Percentiles rank a stretch among this genome's conserved stretches.
Evolutionary conservation across 2,113 vertebrate species (phyloP).

Genomic region (Lophura nycthemera): DNA sequence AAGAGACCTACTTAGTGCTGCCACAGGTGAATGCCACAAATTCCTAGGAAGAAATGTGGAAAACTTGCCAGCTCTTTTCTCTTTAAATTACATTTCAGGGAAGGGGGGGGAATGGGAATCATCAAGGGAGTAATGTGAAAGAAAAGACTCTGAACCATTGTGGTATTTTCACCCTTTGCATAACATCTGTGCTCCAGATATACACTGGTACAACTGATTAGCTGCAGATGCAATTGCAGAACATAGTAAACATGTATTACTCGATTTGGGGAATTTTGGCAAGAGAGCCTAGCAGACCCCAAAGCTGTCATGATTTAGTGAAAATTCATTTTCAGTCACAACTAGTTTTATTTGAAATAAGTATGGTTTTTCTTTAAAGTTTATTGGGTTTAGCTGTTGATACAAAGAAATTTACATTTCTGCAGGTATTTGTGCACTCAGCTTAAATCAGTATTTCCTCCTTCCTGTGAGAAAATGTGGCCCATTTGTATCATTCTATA

Average conservation of each 20-base stretch:
- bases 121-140: slow-evolving; percentile 6
- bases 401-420: not conserved
- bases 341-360: not conserved
- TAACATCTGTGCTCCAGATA: slow-evolving; percentile 54
- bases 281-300: not conserved
- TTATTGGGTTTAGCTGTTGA: not conserved
- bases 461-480: not conserved
- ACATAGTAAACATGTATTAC: not conserved
- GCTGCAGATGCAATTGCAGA: not conserved
- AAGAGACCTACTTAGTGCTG: not conserved
- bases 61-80: not conserved
- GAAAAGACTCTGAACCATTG: not conserved
- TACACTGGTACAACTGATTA: not conserved
- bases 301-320: not conserved
- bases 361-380: not conserved
- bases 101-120: not conserved
- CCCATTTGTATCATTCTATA: not conserved
- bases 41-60: slow-evolving; percentile 12
- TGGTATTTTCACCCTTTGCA: not conserved
- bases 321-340: not conserved
- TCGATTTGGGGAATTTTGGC: not conserved
- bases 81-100: not conserved
- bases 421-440: not conserved
- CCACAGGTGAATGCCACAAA: not conserved
- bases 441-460: not conserved